Evolutionary conservation across 2,797 vertebrate genomes (phyloP).

Genomic region (Craterocephalus amniculus): DNA sequence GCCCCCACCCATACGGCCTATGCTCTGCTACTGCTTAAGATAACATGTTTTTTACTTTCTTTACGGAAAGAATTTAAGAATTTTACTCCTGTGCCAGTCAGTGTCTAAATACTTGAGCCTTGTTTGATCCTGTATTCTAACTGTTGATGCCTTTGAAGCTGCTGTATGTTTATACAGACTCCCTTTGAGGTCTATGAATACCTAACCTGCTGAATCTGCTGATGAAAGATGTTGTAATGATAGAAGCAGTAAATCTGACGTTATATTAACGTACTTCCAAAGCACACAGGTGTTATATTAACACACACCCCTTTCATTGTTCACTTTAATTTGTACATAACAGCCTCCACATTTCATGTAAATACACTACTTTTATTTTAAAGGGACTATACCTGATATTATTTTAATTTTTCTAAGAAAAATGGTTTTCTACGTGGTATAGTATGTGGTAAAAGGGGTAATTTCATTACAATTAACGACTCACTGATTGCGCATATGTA

Average conservation of each 20-base stretch:
- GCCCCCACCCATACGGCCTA: background rate
- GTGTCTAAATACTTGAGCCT: slow-evolving; percentile 17
- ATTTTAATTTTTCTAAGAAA: too few species aligned
- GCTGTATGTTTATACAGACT: slow-evolving; percentile 38
- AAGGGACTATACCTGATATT: too few species aligned
- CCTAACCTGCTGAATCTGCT: slow-evolving; percentile 15
- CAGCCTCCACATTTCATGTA: too few species aligned
- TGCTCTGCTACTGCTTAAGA: slow-evolving; percentile 40
- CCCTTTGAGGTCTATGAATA: slow-evolving; percentile 21
- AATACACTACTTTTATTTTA: too few species aligned
- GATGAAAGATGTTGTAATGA: slow-evolving; percentile 28
- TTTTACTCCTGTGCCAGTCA: slow-evolving; percentile 36
- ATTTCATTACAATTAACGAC: too few species aligned
- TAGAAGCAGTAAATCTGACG: slow-evolving; percentile 12
- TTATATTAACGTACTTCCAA: too few species aligned
- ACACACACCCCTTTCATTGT: too few species aligned
- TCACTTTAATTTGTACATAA: too few species aligned
- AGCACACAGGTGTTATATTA: too few species aligned
- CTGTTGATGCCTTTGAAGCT: slow-evolving; percentile 38
- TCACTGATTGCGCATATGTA: too few species aligned
- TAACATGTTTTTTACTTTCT: slow-evolving; percentile 35
- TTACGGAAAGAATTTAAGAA: slow-evolving; percentile 42
- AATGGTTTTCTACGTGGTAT: too few species aligned
- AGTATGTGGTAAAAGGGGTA: too few species aligned
- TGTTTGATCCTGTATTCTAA: slow-evolving; percentile 35